phyloP scores from a whole-genome alignment of 2,113 vertebrate genomes.

The Meles meles region DNA sequence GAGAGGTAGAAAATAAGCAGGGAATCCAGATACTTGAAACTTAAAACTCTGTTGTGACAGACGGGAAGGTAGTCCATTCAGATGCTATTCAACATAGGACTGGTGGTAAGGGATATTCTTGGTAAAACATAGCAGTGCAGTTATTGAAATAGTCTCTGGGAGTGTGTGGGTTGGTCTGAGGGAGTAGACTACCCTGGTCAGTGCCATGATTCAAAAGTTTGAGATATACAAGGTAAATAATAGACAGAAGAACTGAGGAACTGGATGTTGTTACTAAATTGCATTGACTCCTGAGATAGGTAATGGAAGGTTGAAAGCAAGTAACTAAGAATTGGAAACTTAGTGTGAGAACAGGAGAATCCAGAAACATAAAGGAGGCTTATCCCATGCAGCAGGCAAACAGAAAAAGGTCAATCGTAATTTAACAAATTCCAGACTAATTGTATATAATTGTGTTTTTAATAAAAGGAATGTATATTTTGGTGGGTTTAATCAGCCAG shows the following conservation, averaged over 20 bases:
- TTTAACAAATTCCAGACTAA: conserved; percentile 42
- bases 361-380: not conserved
- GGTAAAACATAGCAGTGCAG: accelerated
- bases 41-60: not conserved
- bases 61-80: not conserved
- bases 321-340: not conserved
- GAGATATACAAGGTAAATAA: not conserved
- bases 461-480: conserved; percentile 41
- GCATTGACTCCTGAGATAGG: not conserved
- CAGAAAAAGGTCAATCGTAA: not conserved
- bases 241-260: not conserved
- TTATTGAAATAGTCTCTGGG: not conserved
- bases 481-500: too few species aligned
- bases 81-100: not conserved
- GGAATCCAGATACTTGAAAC: not conserved
- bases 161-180: not conserved
- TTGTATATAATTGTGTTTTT: conserved; percentile 69
- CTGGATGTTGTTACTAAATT: not conserved
- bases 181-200: not conserved
- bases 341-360: not conserved
- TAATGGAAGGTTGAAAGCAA: not conserved
- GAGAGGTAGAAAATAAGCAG: not conserved
- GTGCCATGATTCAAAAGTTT: not conserved
- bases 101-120: not conserved
- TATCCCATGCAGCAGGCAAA: not conserved